Conservation (phyloP, 2,888 invertebrate genomes). For the Epinotia bilunana region DNA sequence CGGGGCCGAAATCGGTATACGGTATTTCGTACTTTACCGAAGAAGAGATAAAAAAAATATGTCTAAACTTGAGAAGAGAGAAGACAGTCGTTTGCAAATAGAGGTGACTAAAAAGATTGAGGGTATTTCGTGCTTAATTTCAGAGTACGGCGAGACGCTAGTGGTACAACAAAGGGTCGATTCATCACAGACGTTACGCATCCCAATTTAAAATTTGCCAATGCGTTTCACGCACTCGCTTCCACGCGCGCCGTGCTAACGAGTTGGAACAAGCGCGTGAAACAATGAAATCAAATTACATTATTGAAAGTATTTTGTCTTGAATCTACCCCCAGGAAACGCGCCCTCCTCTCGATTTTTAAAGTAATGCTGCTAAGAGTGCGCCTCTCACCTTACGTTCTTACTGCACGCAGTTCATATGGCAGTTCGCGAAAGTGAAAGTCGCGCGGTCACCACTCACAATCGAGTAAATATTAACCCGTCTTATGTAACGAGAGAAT, state of each 20-base stretch:
- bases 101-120: not conserved
- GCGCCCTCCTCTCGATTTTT: constrained; percentile 3
- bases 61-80: no score
- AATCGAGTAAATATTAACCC: constrained; percentile 79
- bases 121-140: not conserved
- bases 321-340: not conserved
- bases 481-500: constrained; percentile 70
- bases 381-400: constrained; percentile 31
- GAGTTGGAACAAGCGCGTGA: not conserved
- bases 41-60: no score
- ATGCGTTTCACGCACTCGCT: not conserved
- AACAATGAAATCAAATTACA: not conserved
- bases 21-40: no score
- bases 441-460: constrained; percentile 69
- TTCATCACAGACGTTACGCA: not conserved
- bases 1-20: no score
- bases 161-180: not conserved
- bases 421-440: constrained; percentile 74
- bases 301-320: not conserved
- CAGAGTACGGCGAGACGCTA: not conserved
- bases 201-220: not conserved
- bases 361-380: not conserved
- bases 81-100: not conserved
- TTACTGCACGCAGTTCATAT: constrained; percentile 52
- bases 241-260: not conserved